Conservation (phyloP, 2,888 invertebrate genomes). For the Drosophila suboccidentalis region DNA sequence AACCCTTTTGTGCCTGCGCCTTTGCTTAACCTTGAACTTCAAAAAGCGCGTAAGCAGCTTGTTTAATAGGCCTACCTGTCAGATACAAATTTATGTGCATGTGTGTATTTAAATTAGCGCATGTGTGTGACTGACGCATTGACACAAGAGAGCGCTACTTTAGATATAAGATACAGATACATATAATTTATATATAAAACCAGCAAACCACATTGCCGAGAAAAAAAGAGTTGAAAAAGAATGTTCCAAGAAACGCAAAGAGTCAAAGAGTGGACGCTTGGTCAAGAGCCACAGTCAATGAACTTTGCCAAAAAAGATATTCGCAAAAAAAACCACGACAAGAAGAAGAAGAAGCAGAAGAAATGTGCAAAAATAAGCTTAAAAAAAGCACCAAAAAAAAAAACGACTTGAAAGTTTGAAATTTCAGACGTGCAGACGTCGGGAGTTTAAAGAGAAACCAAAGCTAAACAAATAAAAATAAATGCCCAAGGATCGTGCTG, state of each 20-base stretch:
- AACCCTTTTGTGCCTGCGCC: conserved; percentile 21
- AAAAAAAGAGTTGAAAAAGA: neutral
- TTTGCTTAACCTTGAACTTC: conserved; percentile 85
- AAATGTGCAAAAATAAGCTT: conserved; percentile 24
- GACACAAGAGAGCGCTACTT: conserved; percentile 42
- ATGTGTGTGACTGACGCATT: conserved; percentile 24
- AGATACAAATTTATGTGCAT: conserved; percentile 31
- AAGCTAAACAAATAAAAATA: conserved; percentile 58
- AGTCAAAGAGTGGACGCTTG: conserved; percentile 48
- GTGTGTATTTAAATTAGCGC: conserved; percentile 49
- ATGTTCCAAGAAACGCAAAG: conserved; percentile 47
- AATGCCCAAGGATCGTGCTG: conserved; percentile 50
- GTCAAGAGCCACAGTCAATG: conserved; percentile 70
- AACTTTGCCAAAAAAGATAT: conserved; percentile 57
- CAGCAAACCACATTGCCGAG: conserved; percentile 19
- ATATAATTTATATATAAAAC: neutral
- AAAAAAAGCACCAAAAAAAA: conserved; percentile 28
- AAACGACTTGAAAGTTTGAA: conserved; percentile 70
- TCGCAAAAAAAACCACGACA: conserved; percentile 26
- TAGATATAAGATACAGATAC: conserved; percentile 21
- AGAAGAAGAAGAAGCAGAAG: conserved; percentile 7
- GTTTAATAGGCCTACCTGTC: conserved; percentile 74
- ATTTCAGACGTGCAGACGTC: conserved; percentile 78
- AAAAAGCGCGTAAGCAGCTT: conserved; percentile 67
- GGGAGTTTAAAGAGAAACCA: conserved; percentile 27